Evolutionary conservation across 2,888 invertebrate species (phyloP).

Genomic region (Spisula solida): DNA sequence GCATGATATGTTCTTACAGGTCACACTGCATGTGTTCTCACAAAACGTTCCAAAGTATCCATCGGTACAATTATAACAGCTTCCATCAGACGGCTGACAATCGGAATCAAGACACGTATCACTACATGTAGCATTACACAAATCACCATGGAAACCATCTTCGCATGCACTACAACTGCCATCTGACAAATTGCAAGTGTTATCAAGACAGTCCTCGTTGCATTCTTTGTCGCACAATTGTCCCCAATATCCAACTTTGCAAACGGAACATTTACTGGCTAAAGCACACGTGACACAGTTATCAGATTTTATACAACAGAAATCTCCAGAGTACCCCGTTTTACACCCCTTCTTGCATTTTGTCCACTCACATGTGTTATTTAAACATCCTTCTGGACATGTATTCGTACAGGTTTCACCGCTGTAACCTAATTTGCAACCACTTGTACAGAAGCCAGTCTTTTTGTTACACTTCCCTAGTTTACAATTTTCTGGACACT

Average conservation of each 20-base stretch:
- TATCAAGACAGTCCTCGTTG: too few species aligned
- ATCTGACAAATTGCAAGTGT: too few species aligned
- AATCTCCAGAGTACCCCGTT: constrained; percentile 3
- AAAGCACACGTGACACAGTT: background rate
- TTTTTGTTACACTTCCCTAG: background rate
- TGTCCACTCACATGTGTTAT: background rate
- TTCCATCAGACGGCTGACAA: too few species aligned
- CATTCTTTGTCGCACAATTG: too few species aligned
- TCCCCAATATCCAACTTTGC: background rate
- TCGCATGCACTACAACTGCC: too few species aligned
- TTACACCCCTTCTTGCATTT: background rate
- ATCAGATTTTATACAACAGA: background rate
- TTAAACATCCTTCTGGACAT: background rate
- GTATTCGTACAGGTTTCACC: background rate
- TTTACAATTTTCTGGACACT: background rate
- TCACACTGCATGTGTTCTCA: too few species aligned
- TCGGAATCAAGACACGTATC: too few species aligned
- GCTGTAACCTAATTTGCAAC: background rate
- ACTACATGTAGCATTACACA: too few species aligned
- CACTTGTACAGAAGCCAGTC: background rate
- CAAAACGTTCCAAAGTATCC: too few species aligned
- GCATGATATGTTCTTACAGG: too few species aligned
- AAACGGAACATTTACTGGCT: background rate
- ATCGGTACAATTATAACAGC: too few species aligned
- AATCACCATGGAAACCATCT: too few species aligned